Conservation (phyloP, 2,888 invertebrate genomes). For the Watsonalla binaria region DNA sequence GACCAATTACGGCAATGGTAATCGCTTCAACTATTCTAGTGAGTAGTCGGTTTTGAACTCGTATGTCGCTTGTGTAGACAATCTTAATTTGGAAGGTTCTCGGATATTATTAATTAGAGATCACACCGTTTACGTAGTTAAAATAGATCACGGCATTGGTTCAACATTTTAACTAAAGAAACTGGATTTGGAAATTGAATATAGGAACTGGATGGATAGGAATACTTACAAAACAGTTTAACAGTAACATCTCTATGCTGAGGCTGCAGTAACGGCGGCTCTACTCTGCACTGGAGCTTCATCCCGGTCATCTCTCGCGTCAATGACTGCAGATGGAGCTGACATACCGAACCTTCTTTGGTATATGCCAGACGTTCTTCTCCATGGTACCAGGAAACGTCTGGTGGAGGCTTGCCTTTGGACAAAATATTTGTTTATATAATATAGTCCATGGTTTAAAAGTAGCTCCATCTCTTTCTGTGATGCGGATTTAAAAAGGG, state of each 20-base stretch:
- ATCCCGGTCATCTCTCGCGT: constrained; percentile 85
- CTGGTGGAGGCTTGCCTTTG: constrained; percentile 88
- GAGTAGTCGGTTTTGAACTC: no score
- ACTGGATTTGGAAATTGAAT: no score
- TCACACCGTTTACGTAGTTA: no score
- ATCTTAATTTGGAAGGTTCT: background rate
- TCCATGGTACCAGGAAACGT: constrained; percentile 91
- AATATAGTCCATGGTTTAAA: no score
- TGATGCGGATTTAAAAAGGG: no score
- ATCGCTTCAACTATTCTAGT: no score
- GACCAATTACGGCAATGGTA: no score
- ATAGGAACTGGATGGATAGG: no score
- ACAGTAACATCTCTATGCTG: constrained; percentile 85
- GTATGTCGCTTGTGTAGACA: background rate
- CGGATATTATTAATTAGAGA: no score
- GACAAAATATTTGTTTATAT: background rate
- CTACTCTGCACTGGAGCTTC: constrained; percentile 87
- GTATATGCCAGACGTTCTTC: constrained; percentile 85
- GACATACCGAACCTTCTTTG: constrained; percentile 86
- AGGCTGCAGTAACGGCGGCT: constrained; percentile 84
- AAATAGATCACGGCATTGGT: no score
- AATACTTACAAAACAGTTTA: constrained; percentile 82
- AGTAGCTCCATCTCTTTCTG: no score
- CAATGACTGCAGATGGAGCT: constrained; percentile 85
- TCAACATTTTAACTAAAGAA: no score